Percentiles rank a stretch among this genome's conserved stretches.
phyloP scores from a whole-genome alignment of 2,888 invertebrate species.

The Sphinx pinastri region DNA sequence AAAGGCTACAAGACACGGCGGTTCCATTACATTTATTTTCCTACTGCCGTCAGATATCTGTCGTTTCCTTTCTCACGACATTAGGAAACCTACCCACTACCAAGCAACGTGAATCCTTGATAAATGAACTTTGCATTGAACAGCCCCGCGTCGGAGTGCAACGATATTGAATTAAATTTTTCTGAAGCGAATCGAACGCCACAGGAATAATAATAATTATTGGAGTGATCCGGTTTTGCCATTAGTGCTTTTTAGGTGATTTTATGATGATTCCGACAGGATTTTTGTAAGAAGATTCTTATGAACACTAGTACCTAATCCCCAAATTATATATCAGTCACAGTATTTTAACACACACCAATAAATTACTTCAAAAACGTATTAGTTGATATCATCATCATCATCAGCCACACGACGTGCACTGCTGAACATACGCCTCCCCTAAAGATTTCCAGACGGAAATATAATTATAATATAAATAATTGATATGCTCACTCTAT shows the following conservation, averaged over 20 bases:
- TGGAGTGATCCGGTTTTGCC: constrained; percentile 20
- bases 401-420: too few relatives aligned
- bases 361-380: too few relatives aligned
- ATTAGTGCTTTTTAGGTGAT: background rate
- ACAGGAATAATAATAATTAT: constrained; percentile 34
- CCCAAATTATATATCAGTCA: too few relatives aligned
- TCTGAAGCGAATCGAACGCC: constrained; percentile 48
- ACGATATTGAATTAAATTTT: constrained; percentile 51
- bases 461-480: too few relatives aligned
- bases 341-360: too few relatives aligned
- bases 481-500: too few relatives aligned
- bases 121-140: constrained; percentile 60
- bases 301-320: background rate
- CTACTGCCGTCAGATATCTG: background rate
- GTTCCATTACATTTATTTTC: constrained; percentile 12
- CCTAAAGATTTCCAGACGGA: too few relatives aligned
- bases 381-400: too few relatives aligned
- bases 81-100: constrained; percentile 53
- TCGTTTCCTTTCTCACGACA: constrained; percentile 45
- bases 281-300: background rate
- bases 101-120: constrained; percentile 48
- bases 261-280: background rate
- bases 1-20: constrained; percentile 15
- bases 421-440: too few relatives aligned
- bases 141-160: constrained; percentile 33